phyloP scores from a whole-genome alignment of 2,113 vertebrate species.

The Pao palembangensis region DNA sequence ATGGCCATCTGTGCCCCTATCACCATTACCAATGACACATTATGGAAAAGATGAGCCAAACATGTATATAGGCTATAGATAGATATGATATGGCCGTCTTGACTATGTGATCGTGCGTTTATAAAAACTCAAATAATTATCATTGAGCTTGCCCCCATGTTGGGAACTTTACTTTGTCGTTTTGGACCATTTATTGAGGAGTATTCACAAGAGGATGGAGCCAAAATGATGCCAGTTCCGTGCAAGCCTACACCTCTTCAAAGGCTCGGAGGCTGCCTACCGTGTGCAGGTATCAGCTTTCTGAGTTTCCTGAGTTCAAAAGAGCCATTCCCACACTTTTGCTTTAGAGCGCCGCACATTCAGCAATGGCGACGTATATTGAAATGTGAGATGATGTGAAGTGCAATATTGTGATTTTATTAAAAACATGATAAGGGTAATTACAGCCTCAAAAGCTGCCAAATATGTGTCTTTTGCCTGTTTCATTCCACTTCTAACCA shows the following conservation, averaged over 20 bases:
- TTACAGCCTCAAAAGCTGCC: neutral
- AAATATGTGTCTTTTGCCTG: neutral
- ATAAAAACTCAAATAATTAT: neutral
- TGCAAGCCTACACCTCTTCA: conserved; percentile 65
- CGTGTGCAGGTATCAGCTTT: conserved; percentile 45
- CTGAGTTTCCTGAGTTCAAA: conserved; percentile 39
- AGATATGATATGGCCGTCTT: too few relatives aligned
- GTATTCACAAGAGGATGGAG: conserved; percentile 45
- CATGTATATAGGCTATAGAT: too few relatives aligned
- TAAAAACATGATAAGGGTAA: neutral
- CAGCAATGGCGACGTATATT: conserved; percentile 14
- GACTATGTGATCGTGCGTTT: too few relatives aligned
- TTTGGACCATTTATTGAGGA: conserved; percentile 44
- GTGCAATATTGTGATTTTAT: neutral
- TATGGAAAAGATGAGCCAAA: too few relatives aligned
- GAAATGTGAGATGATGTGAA: neutral
- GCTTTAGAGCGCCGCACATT: conserved; percentile 12
- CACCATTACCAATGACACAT: too few relatives aligned
- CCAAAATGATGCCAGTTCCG: conserved; percentile 41
- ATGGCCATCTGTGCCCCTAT: too few relatives aligned
- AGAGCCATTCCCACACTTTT: conserved; percentile 33
- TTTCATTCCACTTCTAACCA: neutral
- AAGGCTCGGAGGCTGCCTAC: conserved; percentile 49
- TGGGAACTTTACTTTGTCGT: conserved; percentile 35
- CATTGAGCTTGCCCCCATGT: neutral